Conservation (phyloP, 2,113 vertebrate genomes). For the Galbula dea region DNA sequence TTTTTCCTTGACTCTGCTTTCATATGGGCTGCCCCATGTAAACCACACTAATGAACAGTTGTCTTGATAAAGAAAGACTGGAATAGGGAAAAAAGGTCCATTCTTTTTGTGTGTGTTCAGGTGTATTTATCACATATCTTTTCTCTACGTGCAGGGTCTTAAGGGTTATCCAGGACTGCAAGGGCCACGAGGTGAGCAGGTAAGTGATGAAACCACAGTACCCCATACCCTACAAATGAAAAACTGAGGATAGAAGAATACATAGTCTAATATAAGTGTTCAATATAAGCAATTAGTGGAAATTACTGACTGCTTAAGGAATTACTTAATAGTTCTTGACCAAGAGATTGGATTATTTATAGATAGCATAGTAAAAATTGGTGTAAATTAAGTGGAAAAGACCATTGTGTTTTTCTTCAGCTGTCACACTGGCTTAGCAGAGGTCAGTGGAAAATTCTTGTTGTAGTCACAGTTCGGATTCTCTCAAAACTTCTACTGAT, state of each 20-base stretch:
- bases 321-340: background rate
- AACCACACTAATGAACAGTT: background rate
- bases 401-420: background rate
- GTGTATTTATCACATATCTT: background rate
- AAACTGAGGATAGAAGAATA: background rate
- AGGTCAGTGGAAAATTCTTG: background rate
- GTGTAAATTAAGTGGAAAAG: background rate
- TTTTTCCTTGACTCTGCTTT: background rate
- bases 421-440: background rate
- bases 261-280: background rate
- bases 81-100: background rate
- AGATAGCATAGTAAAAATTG: background rate
- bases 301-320: background rate
- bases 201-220: slow-evolving; percentile 58
- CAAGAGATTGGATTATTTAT: background rate
- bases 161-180: slow-evolving; percentile 84
- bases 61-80: background rate
- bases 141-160: slow-evolving; percentile 76
- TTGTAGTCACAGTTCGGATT: background rate
- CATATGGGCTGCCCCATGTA: background rate
- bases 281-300: background rate
- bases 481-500: background rate
- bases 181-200: slow-evolving; percentile 86
- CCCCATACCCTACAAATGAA: background rate
- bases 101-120: background rate